phyloP scores from a whole-genome alignment of 1,140 invertebrate genomes.

The Anastrepha obliqua region DNA sequence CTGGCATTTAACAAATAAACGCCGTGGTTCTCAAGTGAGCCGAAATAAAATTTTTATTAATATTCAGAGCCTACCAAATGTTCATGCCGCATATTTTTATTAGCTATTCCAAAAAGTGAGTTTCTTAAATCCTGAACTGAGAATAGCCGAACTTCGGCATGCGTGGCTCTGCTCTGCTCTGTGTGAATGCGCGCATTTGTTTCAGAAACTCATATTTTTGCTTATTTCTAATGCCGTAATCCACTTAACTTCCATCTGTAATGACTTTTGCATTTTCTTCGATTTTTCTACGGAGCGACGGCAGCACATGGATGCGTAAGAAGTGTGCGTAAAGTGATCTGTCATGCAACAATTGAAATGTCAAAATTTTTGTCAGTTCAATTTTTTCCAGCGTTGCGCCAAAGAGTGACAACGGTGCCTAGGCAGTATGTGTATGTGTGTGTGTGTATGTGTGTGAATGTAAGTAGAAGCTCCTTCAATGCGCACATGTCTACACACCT shows the following conservation, averaged over 20 bases:
- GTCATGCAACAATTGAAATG: constrained; percentile 57
- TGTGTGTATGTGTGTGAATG: no score
- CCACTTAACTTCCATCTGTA: constrained; percentile 28
- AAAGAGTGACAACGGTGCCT: constrained; percentile 3
- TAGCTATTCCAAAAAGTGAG: no score
- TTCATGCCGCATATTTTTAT: no score
- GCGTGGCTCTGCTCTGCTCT: no score
- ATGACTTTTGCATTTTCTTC: constrained; percentile 20
- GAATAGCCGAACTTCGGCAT: no score
- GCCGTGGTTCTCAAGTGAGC: no score
- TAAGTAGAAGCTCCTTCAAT: constrained; percentile 17
- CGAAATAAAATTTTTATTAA: no score
- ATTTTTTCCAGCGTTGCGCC: constrained; percentile 55
- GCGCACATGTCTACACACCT: not conserved
- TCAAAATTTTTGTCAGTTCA: constrained; percentile 60
- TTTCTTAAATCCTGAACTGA: no score
- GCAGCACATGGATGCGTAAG: not conserved
- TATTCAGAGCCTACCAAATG: no score
- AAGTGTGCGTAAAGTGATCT: constrained; percentile 54
- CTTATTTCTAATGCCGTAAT: constrained; percentile 10
- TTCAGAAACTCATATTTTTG: not conserved
- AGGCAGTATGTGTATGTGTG: not conserved
- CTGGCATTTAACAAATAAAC: no score
- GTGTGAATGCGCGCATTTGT: not conserved
- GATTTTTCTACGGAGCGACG: not conserved